Percentiles rank a stretch among this genome's conserved stretches.
phyloP scores from a whole-genome alignment of 2,888 invertebrate genomes.

The Brachylomia viminalis region DNA sequence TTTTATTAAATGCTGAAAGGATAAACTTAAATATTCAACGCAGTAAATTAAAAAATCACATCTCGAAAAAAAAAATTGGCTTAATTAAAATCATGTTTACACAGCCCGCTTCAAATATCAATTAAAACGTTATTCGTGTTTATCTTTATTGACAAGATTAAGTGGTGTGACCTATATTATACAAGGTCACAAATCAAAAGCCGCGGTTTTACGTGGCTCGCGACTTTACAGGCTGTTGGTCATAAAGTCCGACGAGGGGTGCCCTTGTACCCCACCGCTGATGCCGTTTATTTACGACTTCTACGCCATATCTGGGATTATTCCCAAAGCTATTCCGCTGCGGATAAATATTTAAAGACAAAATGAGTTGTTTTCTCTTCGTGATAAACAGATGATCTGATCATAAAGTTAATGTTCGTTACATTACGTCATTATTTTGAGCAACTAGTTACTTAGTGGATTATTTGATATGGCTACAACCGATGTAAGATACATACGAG shows the following conservation, averaged over 20 bases:
- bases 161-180: conserved; percentile 68
- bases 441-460: conserved; percentile 13
- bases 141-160: conserved; percentile 53
- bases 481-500: conserved; percentile 8
- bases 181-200: conserved; percentile 69
- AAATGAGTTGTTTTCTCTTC: conserved; percentile 25
- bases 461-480: conserved; percentile 24
- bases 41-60: not conserved
- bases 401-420: conserved; percentile 9
- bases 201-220: conserved; percentile 61
- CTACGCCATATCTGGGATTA: conserved; percentile 75
- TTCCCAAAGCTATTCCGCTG: conserved; percentile 64
- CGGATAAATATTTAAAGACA: conserved; percentile 59
- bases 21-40: not conserved
- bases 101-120: conserved; percentile 30
- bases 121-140: conserved; percentile 51
- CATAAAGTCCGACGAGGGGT: conserved; percentile 73
- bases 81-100: conserved; percentile 47
- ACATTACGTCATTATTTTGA: conserved; percentile 26
- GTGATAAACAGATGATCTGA: conserved; percentile 24
- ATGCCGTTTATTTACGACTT: conserved; percentile 78
- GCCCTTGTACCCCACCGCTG: conserved; percentile 67
- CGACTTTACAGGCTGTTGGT: conserved; percentile 70
- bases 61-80: conserved; percentile 9
- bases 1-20: not conserved